Percentiles rank a stretch among this genome's conserved stretches.
These are phyloP conservation scores for Macrophya alboannulata DNA, from an alignment of 2,888 invertebrate genomes.

Conservation along the genomic window DNA sequence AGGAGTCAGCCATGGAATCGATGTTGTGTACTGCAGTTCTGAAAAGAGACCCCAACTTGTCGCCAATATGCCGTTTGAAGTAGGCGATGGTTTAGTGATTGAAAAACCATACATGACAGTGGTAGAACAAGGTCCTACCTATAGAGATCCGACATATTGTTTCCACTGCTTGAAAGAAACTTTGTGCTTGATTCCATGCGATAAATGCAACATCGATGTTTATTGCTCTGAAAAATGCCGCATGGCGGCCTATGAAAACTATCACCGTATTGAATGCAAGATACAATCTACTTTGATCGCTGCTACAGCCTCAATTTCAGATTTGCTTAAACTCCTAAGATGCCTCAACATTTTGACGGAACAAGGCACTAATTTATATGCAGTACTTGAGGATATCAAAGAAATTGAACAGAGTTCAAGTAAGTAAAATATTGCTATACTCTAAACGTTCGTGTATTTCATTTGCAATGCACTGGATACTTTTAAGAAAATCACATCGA, in stretches of 20 bases:
- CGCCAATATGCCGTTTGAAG: slow-evolving; percentile 48
- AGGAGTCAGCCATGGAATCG: slow-evolving; percentile 23
- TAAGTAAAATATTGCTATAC: neutral
- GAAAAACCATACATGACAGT: slow-evolving; percentile 36
- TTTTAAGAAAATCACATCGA: too few relatives aligned
- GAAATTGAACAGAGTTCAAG: slow-evolving; percentile 23
- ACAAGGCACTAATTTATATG: slow-evolving; percentile 1
- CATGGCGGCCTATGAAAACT: slow-evolving; percentile 43
- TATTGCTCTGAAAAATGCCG: slow-evolving; percentile 53
- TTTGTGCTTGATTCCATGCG: slow-evolving; percentile 53
- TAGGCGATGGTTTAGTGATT: slow-evolving; percentile 54
- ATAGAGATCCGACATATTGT: slow-evolving; percentile 26
- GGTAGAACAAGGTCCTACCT: too few relatives aligned
- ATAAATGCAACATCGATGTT: slow-evolving; percentile 18
- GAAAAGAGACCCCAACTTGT: slow-evolving; percentile 25
- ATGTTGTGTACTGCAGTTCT: neutral
- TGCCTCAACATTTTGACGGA: slow-evolving; percentile 20
- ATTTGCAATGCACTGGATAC: too few relatives aligned
- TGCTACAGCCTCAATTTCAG: neutral
- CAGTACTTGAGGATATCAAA: neutral
- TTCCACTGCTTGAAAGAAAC: slow-evolving; percentile 41
- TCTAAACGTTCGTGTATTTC: too few relatives aligned
- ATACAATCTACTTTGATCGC: slow-evolving; percentile 5
- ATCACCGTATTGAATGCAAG: slow-evolving; percentile 55
- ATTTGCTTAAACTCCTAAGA: neutral